Evolutionary conservation across 2,888 invertebrate species (phyloP).

Genomic region (Perdita meconis): DNA sequence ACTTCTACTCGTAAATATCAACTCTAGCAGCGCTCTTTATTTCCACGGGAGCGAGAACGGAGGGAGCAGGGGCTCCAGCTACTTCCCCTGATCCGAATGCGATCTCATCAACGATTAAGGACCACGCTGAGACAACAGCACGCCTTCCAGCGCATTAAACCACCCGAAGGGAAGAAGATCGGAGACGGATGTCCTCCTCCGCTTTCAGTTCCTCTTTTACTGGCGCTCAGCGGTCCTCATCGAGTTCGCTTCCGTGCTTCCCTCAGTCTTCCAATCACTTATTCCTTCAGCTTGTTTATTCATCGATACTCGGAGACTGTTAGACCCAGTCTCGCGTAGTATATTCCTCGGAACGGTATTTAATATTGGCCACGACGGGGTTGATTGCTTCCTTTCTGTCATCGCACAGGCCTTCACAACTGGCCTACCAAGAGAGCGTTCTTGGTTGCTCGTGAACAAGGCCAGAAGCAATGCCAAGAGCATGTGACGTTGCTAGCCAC

Average conservation of each 20-base stretch:
- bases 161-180: conserved; percentile 38
- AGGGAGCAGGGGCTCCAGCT: background rate
- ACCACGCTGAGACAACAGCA: conserved; percentile 44
- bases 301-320: too few relatives aligned
- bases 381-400: background rate
- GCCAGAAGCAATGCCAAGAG: too few relatives aligned
- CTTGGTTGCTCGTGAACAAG: too few relatives aligned
- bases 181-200: conserved; percentile 36
- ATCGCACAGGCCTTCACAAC: background rate
- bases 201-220: conserved; percentile 40
- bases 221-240: conserved; percentile 27
- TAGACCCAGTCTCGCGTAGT: conserved; percentile 13
- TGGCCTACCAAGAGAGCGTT: too few relatives aligned
- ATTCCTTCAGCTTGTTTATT: conserved; percentile 4
- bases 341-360: background rate
- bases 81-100: conserved; percentile 32
- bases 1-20: conserved; percentile 52
- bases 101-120: conserved; percentile 70
- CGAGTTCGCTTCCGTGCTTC: background rate
- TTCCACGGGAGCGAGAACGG: conserved; percentile 6
- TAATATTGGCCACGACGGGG: background rate
- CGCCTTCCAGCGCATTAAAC: conserved; percentile 32
- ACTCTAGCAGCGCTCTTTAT: conserved; percentile 39
- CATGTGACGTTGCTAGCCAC: too few relatives aligned
- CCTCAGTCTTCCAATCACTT: background rate